Conservation (phyloP, 2,888 invertebrate genomes). For the Tetranychus truncatus region DNA sequence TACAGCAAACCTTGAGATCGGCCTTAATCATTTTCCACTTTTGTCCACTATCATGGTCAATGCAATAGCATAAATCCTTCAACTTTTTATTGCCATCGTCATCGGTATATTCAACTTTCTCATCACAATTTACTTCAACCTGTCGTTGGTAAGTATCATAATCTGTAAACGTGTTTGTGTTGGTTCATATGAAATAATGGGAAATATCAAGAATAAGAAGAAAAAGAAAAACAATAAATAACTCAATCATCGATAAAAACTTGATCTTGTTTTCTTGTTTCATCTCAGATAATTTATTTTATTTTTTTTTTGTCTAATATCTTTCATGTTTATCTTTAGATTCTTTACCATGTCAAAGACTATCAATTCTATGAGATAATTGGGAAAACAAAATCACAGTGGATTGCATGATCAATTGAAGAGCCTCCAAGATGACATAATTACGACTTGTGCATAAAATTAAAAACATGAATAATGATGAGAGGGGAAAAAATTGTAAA, state of each 20-base stretch:
- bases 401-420: too few relatives aligned
- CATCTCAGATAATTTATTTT: background rate
- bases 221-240: background rate
- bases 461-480: too few relatives aligned
- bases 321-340: constrained; percentile 3
- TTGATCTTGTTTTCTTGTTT: background rate
- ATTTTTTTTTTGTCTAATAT: background rate
- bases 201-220: background rate
- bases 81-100: background rate
- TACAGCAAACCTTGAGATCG: background rate
- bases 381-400: too few relatives aligned
- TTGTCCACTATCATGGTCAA: background rate
- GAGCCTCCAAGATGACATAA: too few relatives aligned
- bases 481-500: too few relatives aligned
- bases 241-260: background rate
- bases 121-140: background rate
- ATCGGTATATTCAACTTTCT: background rate
- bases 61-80: background rate
- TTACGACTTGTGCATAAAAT: too few relatives aligned
- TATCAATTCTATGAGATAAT: too few relatives aligned
- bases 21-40: background rate
- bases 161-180: background rate
- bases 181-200: background rate
- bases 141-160: constrained; percentile 1
- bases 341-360: background rate